Percentiles rank a stretch among this genome's conserved stretches.
Evolutionary conservation across 2,113 vertebrate genomes (phyloP).

Genomic region (Poeciliopsis turrubarensis): DNA sequence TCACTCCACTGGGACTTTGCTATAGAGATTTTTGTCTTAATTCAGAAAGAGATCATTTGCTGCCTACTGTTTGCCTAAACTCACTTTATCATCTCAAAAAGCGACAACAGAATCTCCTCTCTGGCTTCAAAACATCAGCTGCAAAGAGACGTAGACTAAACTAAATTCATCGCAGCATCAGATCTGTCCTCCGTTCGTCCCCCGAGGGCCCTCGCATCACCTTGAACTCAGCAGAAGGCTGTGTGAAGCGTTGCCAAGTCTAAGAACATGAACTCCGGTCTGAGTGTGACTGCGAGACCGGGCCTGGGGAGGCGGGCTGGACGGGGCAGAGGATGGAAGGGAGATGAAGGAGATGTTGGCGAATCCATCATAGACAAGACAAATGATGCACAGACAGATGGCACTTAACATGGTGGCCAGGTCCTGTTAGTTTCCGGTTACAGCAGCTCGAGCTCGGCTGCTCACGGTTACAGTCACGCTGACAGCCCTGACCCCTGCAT

Average conservation of each 20-base stretch:
- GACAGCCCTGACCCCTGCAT: constrained; percentile 31
- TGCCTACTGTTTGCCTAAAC: constrained; percentile 17
- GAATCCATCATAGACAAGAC: constrained; percentile 60
- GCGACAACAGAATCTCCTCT: constrained; percentile 29
- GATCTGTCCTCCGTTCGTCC: constrained; percentile 54
- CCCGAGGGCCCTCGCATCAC: constrained; percentile 60
- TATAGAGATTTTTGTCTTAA: background rate
- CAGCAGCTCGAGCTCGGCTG: constrained; percentile 29
- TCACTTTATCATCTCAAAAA: constrained; percentile 48
- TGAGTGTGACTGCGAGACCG: constrained; percentile 9
- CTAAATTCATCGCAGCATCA: constrained; percentile 58
- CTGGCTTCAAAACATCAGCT: constrained; percentile 74
- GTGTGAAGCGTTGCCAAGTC: constrained; percentile 78
- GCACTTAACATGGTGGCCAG: constrained; percentile 56
- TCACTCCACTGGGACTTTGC: background rate
- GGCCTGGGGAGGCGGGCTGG: background rate
- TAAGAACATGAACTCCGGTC: constrained; percentile 73
- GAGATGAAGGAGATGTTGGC: constrained; percentile 57
- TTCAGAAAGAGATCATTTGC: background rate
- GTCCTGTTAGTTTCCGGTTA: constrained; percentile 58
- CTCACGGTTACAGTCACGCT: constrained; percentile 11
- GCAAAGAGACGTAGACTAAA: constrained; percentile 77
- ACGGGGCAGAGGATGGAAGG: constrained; percentile 24
- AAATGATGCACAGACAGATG: constrained; percentile 76
- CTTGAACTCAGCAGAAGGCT: constrained; percentile 59